Percentiles rank a stretch among this genome's conserved stretches.
Conservation (phyloP, 1,140 invertebrate genomes). For the Drosophila elegans region DNA sequence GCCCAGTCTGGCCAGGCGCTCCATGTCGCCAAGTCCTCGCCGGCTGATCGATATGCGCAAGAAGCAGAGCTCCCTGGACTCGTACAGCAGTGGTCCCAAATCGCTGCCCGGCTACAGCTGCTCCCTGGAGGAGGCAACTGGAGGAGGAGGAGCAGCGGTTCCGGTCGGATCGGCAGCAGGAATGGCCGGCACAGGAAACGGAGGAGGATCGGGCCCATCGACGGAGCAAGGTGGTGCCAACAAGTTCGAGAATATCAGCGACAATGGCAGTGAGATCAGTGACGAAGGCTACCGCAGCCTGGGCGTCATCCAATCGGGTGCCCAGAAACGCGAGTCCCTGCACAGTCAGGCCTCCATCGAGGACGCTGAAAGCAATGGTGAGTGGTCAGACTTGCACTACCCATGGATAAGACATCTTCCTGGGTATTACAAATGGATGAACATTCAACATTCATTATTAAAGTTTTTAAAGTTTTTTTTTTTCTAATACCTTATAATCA, state of each 20-base stretch:
- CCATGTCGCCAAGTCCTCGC: constrained; percentile 85
- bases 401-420: too few relatives aligned
- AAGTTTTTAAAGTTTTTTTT: too few relatives aligned
- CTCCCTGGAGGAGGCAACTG: constrained; percentile 32
- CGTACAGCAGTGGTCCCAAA: constrained; percentile 63
- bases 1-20: constrained; percentile 58
- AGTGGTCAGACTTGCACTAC: constrained; percentile 57
- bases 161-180: neutral
- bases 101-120: constrained; percentile 53
- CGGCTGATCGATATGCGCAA: constrained; percentile 78
- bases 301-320: constrained; percentile 88
- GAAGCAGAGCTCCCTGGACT: constrained; percentile 75
- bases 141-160: neutral
- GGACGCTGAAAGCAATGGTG: constrained; percentile 89
- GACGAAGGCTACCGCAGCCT: constrained; percentile 94
- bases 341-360: constrained; percentile 89
- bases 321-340: constrained; percentile 87
- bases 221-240: constrained; percentile 69
- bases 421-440: too few relatives aligned
- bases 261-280: constrained; percentile 94
- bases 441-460: too few relatives aligned
- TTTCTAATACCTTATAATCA: too few relatives aligned
- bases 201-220: neutral
- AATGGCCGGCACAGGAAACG: neutral
- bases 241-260: constrained; percentile 88